phyloP scores from a whole-genome alignment of 2,113 vertebrate genomes.

The Tilapia sparmanii region DNA sequence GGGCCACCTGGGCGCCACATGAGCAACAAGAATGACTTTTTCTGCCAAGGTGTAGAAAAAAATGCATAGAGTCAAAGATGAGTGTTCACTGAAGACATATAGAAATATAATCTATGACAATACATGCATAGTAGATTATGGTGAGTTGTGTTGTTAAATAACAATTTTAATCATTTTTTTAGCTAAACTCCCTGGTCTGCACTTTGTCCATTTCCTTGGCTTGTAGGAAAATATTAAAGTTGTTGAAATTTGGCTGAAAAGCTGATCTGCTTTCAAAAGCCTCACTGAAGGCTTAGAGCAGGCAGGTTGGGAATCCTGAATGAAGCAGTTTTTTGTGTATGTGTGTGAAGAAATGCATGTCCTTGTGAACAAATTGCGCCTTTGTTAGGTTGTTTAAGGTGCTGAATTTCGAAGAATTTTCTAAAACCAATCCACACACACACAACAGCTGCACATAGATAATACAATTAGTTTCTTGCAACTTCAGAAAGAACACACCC shows the following conservation, averaged over 20 bases:
- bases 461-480: not conserved
- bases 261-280: not conserved
- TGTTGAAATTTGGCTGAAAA: not conserved
- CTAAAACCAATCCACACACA: not conserved
- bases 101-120: rapidly evolving
- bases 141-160: not conserved
- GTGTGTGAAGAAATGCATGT: not conserved
- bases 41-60: not conserved
- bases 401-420: not conserved
- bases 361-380: not conserved
- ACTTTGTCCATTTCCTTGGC: not conserved
- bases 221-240: not conserved
- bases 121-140: not conserved
- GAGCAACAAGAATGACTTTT: not conserved
- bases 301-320: not conserved
- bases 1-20: not conserved
- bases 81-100: rapidly evolving
- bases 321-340: not conserved
- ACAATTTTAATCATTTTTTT: not conserved
- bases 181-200: not conserved
- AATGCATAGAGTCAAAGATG: not conserved
- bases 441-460: not conserved
- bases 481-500: rapidly evolving
- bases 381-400: not conserved
- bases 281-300: not conserved